Base-by-base conservation (phyloP, 2,797 vertebrate genomes). In the Poeciliopsis infans region DNA sequence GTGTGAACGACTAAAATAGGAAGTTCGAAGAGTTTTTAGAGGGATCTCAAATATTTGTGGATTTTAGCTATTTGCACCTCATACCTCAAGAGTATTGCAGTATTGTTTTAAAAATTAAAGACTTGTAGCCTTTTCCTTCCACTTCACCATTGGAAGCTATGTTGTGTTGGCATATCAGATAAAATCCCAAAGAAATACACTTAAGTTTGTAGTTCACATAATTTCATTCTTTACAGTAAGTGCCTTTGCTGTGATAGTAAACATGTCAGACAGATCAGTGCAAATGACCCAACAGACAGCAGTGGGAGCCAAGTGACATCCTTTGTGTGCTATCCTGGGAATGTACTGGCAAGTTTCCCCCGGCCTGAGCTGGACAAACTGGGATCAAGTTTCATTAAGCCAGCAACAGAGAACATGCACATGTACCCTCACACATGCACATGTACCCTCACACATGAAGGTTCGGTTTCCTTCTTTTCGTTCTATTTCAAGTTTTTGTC, bases 381-480 rank as follows among this genome's bases (percentile, higher is more conserved):
- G 2, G 75, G 83, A 77, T 91, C 81, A 31, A 12, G 78, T 93
- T 88, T 90, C 91, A 85, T 83, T 82, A 78, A 75, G 73, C 46
- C 70, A 59, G 71, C 72, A 85, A 41, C 71, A 74, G 76, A 53
- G 74, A 72, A 8, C 3, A 68, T 12, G 7, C 75, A 59, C 66
- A 68, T 39, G 36, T 39, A 5, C 36, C 36, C 5, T 39, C 36
- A 36, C 36, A 2, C 33, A 33, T 33, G 33, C 33, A 33, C 33
- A 33, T 33, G 33, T 33, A 33, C 33, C 3, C 2, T 33, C 33
- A 39, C 36, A 39, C 36, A 5, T 39, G 36, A 39, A 45, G 20
- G 25, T 74, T 75, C 33, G 10, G 36, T 69, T 72, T 45, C 20
- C 49, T 75, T 51, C 75, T 11, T 28, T 4, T 15, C 0, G 39